Percentiles rank a stretch among this genome's conserved stretches.
These are phyloP conservation scores for Netelia melanura DNA, from an alignment of 2,888 invertebrate genomes.

Conservation along the genomic window DNA sequence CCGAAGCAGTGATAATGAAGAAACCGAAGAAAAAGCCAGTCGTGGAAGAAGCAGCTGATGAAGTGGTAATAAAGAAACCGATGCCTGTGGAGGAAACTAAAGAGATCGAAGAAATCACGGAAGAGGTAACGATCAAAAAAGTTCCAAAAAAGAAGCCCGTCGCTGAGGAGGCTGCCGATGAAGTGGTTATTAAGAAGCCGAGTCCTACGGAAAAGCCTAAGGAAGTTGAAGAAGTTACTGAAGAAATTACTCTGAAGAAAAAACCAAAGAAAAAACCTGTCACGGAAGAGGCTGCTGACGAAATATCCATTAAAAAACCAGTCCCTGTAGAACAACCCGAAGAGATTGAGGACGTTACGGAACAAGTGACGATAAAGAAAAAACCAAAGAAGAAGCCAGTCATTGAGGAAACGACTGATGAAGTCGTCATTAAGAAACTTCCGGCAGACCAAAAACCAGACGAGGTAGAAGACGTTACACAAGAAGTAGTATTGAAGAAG, in stretches of 20 bases:
- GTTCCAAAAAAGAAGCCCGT: conserved; percentile 74
- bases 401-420: conserved; percentile 80
- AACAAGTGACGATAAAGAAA: conserved; percentile 69
- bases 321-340: conserved; percentile 76
- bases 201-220: conserved; percentile 73
- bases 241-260: conserved; percentile 83
- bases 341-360: conserved; percentile 77
- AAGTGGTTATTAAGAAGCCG: conserved; percentile 73
- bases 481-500: conserved; percentile 76
- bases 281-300: conserved; percentile 75
- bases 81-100: conserved; percentile 70
- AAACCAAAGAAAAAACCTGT: conserved; percentile 74
- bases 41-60: conserved; percentile 68
- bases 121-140: conserved; percentile 69
- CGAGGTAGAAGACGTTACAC: conserved; percentile 75
- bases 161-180: conserved; percentile 71
- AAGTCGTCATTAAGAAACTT: conserved; percentile 81
- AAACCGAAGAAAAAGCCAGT: conserved; percentile 82
- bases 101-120: conserved; percentile 70
- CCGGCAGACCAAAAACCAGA: conserved; percentile 73
- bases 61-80: conserved; percentile 64
- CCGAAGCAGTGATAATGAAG: conserved; percentile 76
- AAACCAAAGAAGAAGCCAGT: conserved; percentile 72
- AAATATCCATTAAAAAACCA: conserved; percentile 75
- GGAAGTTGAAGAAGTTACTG: conserved; percentile 78